These are phyloP conservation scores for Xanthia icteritia DNA, from an alignment of 2,888 invertebrate species.

Conservation along the genomic window DNA sequence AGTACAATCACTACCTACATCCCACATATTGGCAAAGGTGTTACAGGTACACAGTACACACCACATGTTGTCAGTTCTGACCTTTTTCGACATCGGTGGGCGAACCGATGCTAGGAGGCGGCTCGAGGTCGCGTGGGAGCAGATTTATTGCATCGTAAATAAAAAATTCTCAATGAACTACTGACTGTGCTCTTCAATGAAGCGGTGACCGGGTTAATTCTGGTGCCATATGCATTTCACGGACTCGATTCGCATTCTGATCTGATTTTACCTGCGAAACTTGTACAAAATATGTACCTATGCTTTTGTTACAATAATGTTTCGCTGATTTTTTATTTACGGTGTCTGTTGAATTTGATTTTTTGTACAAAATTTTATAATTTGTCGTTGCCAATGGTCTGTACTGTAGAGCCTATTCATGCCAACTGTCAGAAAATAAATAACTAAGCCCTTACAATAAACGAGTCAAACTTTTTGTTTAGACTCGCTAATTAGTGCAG, in stretches of 20 bases:
- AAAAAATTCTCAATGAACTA: conserved; percentile 78
- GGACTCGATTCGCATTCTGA: conserved; percentile 11
- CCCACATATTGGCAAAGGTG: conserved; percentile 59
- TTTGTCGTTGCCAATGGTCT: not conserved
- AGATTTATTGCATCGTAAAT: conserved; percentile 80
- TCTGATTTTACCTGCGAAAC: conserved; percentile 13
- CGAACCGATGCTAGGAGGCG: conserved; percentile 74
- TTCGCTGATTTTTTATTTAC: not conserved
- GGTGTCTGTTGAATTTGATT: not conserved
- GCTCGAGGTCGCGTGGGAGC: conserved; percentile 74
- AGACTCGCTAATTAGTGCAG: conserved; percentile 40
- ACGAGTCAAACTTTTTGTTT: conserved; percentile 17
- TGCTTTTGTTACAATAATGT: not conserved
- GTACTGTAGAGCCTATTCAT: not conserved
- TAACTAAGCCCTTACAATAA: not conserved
- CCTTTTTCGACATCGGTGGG: conserved; percentile 74
- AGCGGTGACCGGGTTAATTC: conserved; percentile 72
- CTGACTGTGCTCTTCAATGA: conserved; percentile 70
- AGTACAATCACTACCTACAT: conserved; percentile 34
- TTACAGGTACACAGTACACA: conserved; percentile 50
- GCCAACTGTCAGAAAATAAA: not conserved
- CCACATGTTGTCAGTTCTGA: conserved; percentile 67
- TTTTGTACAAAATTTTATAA: not conserved
- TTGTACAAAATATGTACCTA: not conserved
- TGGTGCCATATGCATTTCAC: conserved; percentile 54